Evolutionary conservation across 1,140 invertebrate genomes (phyloP).

Genomic region (Andrena cerasifolii): DNA sequence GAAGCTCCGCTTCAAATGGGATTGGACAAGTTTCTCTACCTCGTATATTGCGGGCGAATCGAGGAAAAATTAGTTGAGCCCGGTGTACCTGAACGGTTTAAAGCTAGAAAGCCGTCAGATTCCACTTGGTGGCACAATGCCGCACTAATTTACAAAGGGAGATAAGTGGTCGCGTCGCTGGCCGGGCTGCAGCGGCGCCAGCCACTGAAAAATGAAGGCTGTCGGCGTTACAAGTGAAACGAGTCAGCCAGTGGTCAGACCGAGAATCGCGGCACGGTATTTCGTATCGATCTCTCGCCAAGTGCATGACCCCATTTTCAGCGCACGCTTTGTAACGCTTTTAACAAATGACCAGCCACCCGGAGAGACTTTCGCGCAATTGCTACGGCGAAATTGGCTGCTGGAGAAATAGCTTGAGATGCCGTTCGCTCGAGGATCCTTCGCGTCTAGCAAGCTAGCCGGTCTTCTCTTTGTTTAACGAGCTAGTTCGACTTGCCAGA

Average conservation of each 20-base stretch:
- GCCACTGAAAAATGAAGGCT: neutral
- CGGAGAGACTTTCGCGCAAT: neutral
- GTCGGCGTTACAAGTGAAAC: conserved; percentile 4
- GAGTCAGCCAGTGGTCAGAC: conserved; percentile 27
- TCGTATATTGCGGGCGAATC: neutral
- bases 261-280: conserved; percentile 26
- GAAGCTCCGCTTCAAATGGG: too few species aligned
- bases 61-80: neutral
- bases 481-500: too few species aligned
- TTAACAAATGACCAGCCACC: conserved; percentile 5
- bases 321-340: conserved; percentile 39
- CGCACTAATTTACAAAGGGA: too few species aligned
- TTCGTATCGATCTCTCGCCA: conserved; percentile 47
- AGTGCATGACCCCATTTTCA: conserved; percentile 40
- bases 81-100: too few species aligned
- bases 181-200: neutral
- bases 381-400: too few species aligned
- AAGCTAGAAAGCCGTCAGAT: neutral
- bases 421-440: too few species aligned
- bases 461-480: too few species aligned
- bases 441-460: too few species aligned
- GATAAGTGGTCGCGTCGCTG: neutral
- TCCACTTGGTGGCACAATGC: too few species aligned
- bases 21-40: neutral
- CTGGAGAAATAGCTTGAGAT: too few species aligned